phyloP scores from a whole-genome alignment of 2,797 vertebrate genomes.

The Steatocranus sp. region DNA sequence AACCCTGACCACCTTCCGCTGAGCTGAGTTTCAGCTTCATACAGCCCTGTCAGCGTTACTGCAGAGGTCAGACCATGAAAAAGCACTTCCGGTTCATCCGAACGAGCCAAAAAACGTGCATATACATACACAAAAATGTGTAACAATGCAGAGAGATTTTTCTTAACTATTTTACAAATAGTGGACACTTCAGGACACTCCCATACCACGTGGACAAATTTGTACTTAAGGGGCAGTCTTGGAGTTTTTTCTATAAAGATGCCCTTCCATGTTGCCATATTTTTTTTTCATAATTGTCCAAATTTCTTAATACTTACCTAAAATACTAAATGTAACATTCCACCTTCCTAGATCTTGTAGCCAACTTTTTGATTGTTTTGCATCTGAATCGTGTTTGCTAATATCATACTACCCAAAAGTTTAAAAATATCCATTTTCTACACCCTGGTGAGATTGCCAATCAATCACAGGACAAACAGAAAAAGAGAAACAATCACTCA shows the following conservation, averaged over 20 bases:
- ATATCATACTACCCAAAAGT: neutral
- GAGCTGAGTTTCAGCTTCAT: neutral
- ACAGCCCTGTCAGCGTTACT: conserved; percentile 30
- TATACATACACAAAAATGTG: neutral
- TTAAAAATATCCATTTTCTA: neutral
- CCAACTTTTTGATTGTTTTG: neutral
- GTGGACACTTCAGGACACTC: neutral
- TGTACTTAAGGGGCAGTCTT: neutral
- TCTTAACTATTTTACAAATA: neutral
- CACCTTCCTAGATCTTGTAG: neutral
- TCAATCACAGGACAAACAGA: neutral
- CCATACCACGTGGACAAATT: neutral
- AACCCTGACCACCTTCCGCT: neutral
- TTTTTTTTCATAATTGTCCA: neutral
- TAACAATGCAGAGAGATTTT: neutral
- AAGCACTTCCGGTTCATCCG: conserved; percentile 48
- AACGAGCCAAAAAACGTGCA: neutral
- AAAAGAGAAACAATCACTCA: neutral
- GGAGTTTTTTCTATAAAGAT: neutral
- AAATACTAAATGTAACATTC: neutral
- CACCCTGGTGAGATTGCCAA: neutral
- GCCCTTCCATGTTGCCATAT: neutral
- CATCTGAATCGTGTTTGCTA: neutral
- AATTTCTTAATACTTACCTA: neutral
- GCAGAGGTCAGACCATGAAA: neutral